Conservation (phyloP, 2,113 vertebrate genomes). For the Stegostoma tigrinum region DNA sequence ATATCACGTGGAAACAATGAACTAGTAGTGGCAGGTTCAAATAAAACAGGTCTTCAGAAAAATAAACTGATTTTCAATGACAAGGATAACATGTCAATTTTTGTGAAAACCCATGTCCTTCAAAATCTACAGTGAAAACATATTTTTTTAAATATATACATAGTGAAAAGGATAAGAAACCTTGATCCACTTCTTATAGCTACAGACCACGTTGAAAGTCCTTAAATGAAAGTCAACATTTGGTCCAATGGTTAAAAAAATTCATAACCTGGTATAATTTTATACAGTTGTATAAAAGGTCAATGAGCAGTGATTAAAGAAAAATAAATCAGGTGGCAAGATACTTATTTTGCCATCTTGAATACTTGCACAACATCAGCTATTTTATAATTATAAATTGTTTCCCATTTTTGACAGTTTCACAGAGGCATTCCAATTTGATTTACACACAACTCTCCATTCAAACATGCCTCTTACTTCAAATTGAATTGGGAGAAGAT, state of each 20-base stretch:
- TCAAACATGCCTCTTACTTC: too few species aligned
- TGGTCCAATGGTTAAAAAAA: background rate
- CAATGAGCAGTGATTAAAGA: background rate
- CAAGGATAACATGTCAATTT: background rate
- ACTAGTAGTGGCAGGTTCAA: background rate
- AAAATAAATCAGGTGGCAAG: background rate
- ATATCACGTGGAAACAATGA: constrained; percentile 17
- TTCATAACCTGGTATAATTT: background rate
- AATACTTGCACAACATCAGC: background rate
- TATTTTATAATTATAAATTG: background rate
- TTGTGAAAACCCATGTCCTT: background rate
- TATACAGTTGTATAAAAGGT: background rate
- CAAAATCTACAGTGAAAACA: background rate
- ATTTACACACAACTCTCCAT: background rate
- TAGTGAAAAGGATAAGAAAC: background rate
- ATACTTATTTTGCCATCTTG: background rate
- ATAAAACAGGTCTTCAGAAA: background rate
- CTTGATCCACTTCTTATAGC: background rate
- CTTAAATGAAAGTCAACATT: background rate
- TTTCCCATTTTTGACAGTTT: background rate
- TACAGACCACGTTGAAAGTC: background rate
- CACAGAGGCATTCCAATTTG: background rate
- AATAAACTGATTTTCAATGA: background rate
- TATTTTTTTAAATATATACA: background rate
- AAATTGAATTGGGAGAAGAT: background rate